Evolutionary conservation across 2,888 invertebrate species (phyloP).

Genomic region (Tholera decimalis): DNA sequence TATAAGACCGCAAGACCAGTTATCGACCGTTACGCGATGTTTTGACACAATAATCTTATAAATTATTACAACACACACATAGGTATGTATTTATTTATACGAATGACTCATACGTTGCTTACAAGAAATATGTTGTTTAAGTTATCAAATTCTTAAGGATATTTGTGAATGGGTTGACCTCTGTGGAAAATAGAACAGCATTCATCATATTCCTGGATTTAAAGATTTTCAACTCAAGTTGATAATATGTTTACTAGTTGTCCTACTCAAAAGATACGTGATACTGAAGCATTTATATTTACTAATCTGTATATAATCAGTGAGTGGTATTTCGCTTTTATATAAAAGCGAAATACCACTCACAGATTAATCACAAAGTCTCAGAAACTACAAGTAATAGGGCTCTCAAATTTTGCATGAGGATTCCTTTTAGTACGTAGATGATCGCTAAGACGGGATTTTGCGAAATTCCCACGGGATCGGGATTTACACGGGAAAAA

Average conservation of each 20-base stretch:
- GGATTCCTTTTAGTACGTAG: no score
- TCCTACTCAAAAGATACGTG: neutral
- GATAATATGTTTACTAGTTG: neutral
- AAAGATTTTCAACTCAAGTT: neutral
- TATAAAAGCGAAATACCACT: no score
- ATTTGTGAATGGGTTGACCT: neutral
- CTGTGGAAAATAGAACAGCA: neutral
- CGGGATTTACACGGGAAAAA: no score
- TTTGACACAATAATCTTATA: slow-evolving; percentile 36
- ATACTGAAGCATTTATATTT: neutral
- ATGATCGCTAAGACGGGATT: no score
- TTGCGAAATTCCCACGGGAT: no score
- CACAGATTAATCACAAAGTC: no score
- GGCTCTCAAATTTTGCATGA: no score
- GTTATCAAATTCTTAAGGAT: neutral
- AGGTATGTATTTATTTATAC: slow-evolving; percentile 40
- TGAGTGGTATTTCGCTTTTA: no score
- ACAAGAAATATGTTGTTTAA: slow-evolving; percentile 4
- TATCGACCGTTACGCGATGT: slow-evolving; percentile 45
- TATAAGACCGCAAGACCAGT: slow-evolving; percentile 56
- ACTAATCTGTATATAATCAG: no score
- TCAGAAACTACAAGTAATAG: no score
- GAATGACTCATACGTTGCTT: slow-evolving; percentile 37
- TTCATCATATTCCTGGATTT: neutral
- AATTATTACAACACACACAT: slow-evolving; percentile 40